phyloP scores from a whole-genome alignment of 64 coral and sea anemone genomes.

The Actinia equina region DNA sequence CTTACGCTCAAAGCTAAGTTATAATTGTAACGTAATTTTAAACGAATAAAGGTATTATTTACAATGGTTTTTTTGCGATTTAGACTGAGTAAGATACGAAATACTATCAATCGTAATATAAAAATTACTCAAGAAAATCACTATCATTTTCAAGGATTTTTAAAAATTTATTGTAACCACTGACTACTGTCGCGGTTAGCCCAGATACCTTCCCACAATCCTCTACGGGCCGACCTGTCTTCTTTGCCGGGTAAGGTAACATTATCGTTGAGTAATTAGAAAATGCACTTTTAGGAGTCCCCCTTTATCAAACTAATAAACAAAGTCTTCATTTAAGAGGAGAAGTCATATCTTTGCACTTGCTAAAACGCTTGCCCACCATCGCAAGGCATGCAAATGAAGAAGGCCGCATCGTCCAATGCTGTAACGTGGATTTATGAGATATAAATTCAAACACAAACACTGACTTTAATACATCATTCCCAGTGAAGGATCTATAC shows the following conservation, averaged over 20 bases:
- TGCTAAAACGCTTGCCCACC: not conserved
- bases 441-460: not conserved
- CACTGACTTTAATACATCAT: not conserved
- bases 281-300: slow-evolving; percentile 7
- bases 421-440: not conserved
- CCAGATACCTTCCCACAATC: not conserved
- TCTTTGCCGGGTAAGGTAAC: not conserved
- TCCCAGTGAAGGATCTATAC: not conserved
- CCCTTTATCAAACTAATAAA: slow-evolving; percentile 7
- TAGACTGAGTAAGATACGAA: too few relatives aligned
- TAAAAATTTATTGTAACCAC: too few relatives aligned
- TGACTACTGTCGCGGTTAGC: too few relatives aligned
- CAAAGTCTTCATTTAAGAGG: not conserved
- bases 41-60: too few relatives aligned
- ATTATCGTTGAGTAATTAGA: not conserved
- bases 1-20: too few relatives aligned
- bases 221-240: not conserved
- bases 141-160: too few relatives aligned
- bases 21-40: too few relatives aligned
- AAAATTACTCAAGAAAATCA: too few relatives aligned
- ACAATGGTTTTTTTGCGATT: too few relatives aligned
- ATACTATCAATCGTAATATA: too few relatives aligned
- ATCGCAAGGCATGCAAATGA: slow-evolving; percentile 10
- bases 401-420: not conserved
- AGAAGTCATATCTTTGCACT: not conserved